A percentile compares a stretch with the other conserved stretches of the same genome.
phyloP scores from a whole-genome alignment of 2,113 vertebrate genomes.

The Otolemur garnettii region DNA sequence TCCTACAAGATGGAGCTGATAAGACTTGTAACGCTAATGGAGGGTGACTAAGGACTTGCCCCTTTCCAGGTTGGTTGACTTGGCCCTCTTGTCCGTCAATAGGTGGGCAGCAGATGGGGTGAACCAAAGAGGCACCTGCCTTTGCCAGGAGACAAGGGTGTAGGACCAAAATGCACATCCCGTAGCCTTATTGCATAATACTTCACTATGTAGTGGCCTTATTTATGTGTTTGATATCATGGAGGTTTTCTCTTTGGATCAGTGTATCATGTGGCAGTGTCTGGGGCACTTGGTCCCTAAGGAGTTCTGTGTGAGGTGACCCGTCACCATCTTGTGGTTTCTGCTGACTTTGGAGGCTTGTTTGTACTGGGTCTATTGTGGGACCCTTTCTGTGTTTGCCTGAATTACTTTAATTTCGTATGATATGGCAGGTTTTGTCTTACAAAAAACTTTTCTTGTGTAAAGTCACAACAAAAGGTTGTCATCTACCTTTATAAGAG shows the following conservation, averaged over 20 bases:
- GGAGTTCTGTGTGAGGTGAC: background rate
- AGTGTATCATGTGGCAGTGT: background rate
- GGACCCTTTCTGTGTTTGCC: background rate
- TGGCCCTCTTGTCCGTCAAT: background rate
- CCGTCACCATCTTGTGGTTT: background rate
- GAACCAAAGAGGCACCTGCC: background rate
- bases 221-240: background rate
- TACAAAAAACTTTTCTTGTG: background rate
- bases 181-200: background rate
- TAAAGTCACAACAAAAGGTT: background rate
- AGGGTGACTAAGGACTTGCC: background rate
- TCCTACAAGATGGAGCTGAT: background rate
- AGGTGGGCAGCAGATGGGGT: background rate
- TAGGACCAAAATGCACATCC: background rate
- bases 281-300: background rate
- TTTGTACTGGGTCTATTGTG: background rate
- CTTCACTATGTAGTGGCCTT: background rate
- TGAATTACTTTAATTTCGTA: slow-evolving; percentile 34
- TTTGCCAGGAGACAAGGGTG: background rate
- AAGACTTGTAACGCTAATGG: slow-evolving; percentile 18
- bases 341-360: background rate
- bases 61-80: background rate
- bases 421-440: background rate
- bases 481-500: background rate
- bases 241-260: background rate